Conservation (phyloP, 2,797 vertebrate species). For the Oryzias dopingdopingensis region DNA sequence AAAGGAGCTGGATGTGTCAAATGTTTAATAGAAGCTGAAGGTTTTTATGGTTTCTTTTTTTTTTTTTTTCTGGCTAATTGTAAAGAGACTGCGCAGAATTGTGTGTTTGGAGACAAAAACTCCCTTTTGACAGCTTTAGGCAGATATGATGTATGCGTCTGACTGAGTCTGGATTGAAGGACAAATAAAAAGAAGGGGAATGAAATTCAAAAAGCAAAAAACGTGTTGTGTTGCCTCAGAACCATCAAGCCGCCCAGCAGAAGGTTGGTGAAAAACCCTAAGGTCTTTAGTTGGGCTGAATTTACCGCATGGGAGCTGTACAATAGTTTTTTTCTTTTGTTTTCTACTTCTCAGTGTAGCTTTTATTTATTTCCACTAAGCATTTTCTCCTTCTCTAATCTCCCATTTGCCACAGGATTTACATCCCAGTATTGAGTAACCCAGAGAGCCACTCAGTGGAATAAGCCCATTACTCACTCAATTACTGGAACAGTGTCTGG, state of each 20-base stretch:
- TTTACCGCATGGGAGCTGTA: constrained; percentile 52
- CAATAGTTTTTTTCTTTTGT: constrained; percentile 60
- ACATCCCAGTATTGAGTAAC: constrained; percentile 69
- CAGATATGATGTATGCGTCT: constrained; percentile 21
- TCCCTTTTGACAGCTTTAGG: constrained; percentile 49
- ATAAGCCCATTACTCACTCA: constrained; percentile 80
- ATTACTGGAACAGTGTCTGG: constrained; percentile 72
- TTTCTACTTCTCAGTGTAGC: constrained; percentile 35
- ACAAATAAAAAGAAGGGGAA: constrained; percentile 24
- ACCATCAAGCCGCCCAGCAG: background rate
- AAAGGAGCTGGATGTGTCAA: background rate
- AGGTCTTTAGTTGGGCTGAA: constrained; percentile 32
- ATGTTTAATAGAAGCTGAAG: background rate
- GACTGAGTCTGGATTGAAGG: constrained; percentile 19
- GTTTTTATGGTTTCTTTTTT: background rate
- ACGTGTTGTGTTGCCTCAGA: background rate
- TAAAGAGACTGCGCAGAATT: constrained; percentile 50
- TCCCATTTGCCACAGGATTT: constrained; percentile 75
- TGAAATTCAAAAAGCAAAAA: constrained; percentile 2
- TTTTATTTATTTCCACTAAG: constrained; percentile 54
- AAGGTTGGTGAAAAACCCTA: constrained; percentile 27
- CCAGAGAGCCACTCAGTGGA: constrained; percentile 77
- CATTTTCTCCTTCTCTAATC: constrained; percentile 49
- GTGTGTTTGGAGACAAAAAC: constrained; percentile 33
- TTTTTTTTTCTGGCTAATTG: constrained; percentile 57